These are phyloP conservation scores for Daubentonia madagascariensis DNA, from an alignment of 2,113 vertebrate genomes.

Conservation along the genomic window DNA sequence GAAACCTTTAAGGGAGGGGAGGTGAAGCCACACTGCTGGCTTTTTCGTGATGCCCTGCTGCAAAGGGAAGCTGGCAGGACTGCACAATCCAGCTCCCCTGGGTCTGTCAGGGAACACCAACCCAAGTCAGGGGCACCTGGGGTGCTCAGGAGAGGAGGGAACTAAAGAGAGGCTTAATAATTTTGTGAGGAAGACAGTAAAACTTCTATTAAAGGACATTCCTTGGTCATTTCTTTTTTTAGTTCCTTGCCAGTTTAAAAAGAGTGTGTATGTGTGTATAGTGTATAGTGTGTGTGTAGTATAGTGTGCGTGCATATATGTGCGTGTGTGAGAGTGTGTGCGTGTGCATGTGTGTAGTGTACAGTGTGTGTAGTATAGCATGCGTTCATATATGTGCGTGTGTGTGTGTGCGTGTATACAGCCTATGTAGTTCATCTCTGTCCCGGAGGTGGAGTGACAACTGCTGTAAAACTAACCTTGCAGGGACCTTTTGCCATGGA, in stretches of 20 bases:
- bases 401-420: background rate
- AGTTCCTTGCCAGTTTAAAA: background rate
- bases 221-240: background rate
- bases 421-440: no score
- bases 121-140: background rate
- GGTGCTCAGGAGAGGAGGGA: background rate
- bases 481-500: background rate
- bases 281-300: background rate
- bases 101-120: background rate
- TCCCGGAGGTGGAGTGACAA: background rate
- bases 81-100: no score
- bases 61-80: accelerated
- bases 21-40: accelerated
- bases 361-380: no score
- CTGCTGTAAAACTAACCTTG: background rate
- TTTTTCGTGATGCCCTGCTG: background rate
- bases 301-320: background rate
- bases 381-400: no score
- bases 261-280: accelerated
- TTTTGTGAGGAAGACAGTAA: background rate
- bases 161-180: background rate
- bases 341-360: no score
- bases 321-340: no score
- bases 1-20: background rate
- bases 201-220: background rate